A percentile compares a stretch with the other conserved stretches of the same genome.
phyloP scores from a whole-genome alignment of 2,888 invertebrate genomes.

The Mayetiola destructor region DNA sequence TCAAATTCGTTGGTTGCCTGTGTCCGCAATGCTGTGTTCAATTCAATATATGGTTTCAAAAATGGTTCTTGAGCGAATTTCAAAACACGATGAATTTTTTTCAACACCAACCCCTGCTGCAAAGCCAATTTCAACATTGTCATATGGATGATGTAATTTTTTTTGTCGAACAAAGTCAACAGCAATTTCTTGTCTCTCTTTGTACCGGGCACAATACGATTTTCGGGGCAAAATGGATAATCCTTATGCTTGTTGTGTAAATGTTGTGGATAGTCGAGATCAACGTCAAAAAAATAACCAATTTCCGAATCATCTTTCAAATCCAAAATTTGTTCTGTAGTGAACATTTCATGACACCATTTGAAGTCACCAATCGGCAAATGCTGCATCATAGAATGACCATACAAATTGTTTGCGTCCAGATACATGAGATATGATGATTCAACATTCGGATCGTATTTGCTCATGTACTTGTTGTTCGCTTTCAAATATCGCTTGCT shows the following conservation, averaged over 20 bases:
- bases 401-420: conserved; percentile 28
- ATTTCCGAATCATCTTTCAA: conserved; percentile 17
- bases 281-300: conserved; percentile 25
- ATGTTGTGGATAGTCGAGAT: conserved; percentile 18
- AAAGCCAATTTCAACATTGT: conserved; percentile 22
- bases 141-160: conserved; percentile 22
- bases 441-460: conserved; percentile 20
- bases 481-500: conserved; percentile 22
- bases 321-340: conserved; percentile 8
- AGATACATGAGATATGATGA: conserved; percentile 24
- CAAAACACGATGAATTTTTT: conserved; percentile 23
- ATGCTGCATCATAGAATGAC: conserved; percentile 25
- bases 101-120: conserved; percentile 21
- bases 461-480: conserved; percentile 24
- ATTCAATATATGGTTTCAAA: conserved; percentile 21
- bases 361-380: conserved; percentile 24
- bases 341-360: conserved; percentile 21
- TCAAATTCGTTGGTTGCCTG: conserved; percentile 26
- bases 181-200: conserved; percentile 21
- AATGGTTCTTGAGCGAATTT: conserved; percentile 26
- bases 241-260: conserved; percentile 24
- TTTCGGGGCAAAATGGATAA: conserved; percentile 23
- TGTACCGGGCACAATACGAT: conserved; percentile 17
- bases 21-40: conserved; percentile 25
- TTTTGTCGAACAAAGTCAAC: conserved; percentile 20